These are phyloP conservation scores for Petaurus breviceps DNA, from an alignment of 2,113 vertebrate species.

Conservation along the genomic window DNA sequence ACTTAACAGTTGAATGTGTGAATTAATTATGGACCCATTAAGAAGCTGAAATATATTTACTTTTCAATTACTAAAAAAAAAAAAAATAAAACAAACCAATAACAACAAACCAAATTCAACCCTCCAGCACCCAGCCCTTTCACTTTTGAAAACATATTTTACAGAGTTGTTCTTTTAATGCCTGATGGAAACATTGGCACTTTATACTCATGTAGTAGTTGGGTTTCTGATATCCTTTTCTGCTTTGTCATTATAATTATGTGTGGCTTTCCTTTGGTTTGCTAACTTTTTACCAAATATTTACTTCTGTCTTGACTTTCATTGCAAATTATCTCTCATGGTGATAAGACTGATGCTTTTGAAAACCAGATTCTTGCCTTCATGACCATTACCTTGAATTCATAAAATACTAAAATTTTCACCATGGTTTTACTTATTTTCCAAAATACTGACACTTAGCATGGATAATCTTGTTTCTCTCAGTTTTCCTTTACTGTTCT, in stretches of 20 bases:
- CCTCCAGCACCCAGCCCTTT: background rate
- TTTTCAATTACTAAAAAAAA: conserved; percentile 28
- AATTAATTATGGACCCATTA: conserved; percentile 83
- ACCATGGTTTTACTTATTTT: background rate
- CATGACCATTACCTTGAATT: background rate
- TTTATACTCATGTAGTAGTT: conserved; percentile 44
- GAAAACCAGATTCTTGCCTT: background rate
- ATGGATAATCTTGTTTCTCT: background rate
- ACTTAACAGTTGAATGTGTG: conserved; percentile 80
- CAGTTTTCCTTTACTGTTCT: background rate
- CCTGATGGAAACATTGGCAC: conserved; percentile 48
- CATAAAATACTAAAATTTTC: background rate
- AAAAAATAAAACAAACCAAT: background rate
- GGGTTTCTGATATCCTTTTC: conserved; percentile 53
- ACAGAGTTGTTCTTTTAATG: conserved; percentile 75
- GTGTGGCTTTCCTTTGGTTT: conserved; percentile 34
- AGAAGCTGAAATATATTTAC: conserved; percentile 66
- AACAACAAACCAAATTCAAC: background rate
- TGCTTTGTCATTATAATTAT: background rate
- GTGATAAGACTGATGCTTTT: background rate
- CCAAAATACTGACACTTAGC: background rate
- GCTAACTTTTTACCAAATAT: background rate
- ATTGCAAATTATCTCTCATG: background rate
- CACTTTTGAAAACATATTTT: conserved; percentile 62
- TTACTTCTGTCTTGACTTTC: background rate